Conservation (phyloP, 2,113 vertebrate species). For the Heterotis niloticus region DNA sequence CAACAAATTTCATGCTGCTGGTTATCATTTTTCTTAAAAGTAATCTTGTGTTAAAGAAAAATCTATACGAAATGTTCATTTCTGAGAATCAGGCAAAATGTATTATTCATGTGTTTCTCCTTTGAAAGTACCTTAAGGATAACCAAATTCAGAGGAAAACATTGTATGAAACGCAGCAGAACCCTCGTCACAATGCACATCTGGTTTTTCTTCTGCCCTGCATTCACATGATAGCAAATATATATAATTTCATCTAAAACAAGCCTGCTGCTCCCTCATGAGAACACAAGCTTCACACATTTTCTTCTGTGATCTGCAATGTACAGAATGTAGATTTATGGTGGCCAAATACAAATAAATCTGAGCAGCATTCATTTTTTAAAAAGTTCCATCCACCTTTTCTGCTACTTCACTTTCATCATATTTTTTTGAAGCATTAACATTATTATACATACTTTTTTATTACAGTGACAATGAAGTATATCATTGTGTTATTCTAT, state of each 20-base stretch:
- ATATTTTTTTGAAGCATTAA: no score
- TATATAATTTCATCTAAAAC: neutral
- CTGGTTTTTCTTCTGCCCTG: neutral
- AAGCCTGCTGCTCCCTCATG: neutral
- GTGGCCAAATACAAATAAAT: neutral
- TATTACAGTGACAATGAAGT: no score
- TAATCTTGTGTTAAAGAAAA: constrained; percentile 18
- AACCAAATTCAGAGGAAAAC: neutral
- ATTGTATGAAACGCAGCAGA: neutral
- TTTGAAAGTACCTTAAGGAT: constrained; percentile 16
- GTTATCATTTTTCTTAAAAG: constrained; percentile 13
- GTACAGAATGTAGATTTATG: neutral
- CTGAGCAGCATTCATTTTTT: neutral
- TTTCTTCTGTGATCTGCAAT: neutral
- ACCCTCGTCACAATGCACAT: neutral
- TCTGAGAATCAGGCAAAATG: constrained; percentile 23
- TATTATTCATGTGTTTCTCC: constrained; percentile 21
- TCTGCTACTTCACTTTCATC: no score
- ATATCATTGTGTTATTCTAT: neutral
- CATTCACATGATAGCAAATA: neutral
- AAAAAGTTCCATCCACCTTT: no score
- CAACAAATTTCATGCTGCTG: neutral
- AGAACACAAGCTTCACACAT: neutral
- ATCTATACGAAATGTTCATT: constrained; percentile 20
- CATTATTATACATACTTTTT: no score